Conservation (phyloP, 2,888 invertebrate genomes). For the Apomyelois bistriatella region DNA sequence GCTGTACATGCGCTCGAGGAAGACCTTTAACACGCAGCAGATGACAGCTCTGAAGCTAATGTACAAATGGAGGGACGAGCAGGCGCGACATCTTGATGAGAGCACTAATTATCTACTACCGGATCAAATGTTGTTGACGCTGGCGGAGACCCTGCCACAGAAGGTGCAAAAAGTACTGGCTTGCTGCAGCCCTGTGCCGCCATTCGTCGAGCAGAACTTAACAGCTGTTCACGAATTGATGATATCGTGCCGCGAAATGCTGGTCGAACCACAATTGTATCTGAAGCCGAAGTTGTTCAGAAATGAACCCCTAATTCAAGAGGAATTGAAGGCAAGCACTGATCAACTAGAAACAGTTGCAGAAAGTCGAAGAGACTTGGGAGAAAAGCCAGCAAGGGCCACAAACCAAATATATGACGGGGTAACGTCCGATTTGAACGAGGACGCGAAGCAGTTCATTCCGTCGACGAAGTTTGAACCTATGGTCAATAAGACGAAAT, state of each 20-base stretch:
- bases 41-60: slow-evolving; percentile 89
- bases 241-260: slow-evolving; percentile 27
- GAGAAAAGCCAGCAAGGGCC: too few relatives aligned
- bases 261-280: too few relatives aligned
- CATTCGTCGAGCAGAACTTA: slow-evolving; percentile 69
- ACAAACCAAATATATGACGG: too few relatives aligned
- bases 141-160: slow-evolving; percentile 91
- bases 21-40: slow-evolving; percentile 91
- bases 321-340: too few relatives aligned
- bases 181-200: slow-evolving; percentile 96
- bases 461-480: too few relatives aligned
- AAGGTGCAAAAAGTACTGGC: slow-evolving; percentile 96
- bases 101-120: slow-evolving; percentile 95
- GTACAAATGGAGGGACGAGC: slow-evolving; percentile 92
- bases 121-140: slow-evolving; percentile 96
- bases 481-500: too few relatives aligned
- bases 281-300: too few relatives aligned
- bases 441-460: too few relatives aligned
- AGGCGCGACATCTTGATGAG: slow-evolving; percentile 94
- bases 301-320: too few relatives aligned
- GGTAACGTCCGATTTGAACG: too few relatives aligned
- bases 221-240: slow-evolving; percentile 53
- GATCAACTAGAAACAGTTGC: too few relatives aligned
- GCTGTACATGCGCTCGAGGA: slow-evolving; percentile 87
- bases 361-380: too few relatives aligned